Evolutionary conservation across 2,888 invertebrate species (phyloP).

Genomic region (Ornithoptera alexandrae): DNA sequence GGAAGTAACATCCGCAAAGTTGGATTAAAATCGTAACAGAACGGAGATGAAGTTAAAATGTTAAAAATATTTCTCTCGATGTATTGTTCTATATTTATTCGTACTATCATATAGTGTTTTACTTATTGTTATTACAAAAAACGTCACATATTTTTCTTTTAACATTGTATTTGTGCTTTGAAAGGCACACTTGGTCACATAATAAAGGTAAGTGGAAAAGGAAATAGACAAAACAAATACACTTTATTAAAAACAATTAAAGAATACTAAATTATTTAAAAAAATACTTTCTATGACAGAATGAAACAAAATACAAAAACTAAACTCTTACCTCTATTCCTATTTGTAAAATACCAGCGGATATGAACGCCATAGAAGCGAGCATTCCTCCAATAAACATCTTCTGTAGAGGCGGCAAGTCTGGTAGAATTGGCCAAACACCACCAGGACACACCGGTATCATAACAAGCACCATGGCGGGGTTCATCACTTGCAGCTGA

Average conservation of each 20-base stretch:
- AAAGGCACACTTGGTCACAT: too few relatives aligned
- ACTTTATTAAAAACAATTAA: too few relatives aligned
- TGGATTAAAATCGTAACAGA: background rate
- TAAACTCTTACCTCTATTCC: slow-evolving; percentile 60
- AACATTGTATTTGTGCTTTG: too few relatives aligned
- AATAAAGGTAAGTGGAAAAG: too few relatives aligned
- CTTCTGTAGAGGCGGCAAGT: slow-evolving; percentile 82
- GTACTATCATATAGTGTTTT: too few relatives aligned
- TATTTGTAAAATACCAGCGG: slow-evolving; percentile 83
- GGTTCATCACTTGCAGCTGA: slow-evolving; percentile 90
- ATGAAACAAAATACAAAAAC: background rate
- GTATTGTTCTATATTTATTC: background rate
- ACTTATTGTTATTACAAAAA: too few relatives aligned
- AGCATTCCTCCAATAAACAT: slow-evolving; percentile 88
- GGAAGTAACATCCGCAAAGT: background rate
- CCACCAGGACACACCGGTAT: slow-evolving; percentile 83
- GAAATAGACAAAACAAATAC: too few relatives aligned
- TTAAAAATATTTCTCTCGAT: background rate
- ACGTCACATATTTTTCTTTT: too few relatives aligned
- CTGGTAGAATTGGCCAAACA: slow-evolving; percentile 64
- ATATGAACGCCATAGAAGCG: slow-evolving; percentile 82
- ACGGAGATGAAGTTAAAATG: background rate
- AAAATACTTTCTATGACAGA: background rate
- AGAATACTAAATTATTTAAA: too few relatives aligned
- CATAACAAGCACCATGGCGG: slow-evolving; percentile 84